These are phyloP conservation scores for Augiades crinisus DNA, from an alignment of 2,888 invertebrate species.

Conservation along the genomic window DNA sequence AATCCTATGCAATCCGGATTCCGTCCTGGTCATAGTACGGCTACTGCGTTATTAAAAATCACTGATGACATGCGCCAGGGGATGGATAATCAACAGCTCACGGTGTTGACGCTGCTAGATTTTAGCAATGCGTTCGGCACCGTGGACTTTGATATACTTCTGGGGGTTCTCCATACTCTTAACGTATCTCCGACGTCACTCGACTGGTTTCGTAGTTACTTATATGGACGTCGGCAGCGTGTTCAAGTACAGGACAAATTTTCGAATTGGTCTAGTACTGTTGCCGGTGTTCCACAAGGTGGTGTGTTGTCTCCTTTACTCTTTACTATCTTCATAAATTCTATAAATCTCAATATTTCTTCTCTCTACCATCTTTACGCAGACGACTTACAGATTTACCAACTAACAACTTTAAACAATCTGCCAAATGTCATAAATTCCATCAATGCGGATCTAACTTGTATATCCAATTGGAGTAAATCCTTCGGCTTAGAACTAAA, in stretches of 20 bases:
- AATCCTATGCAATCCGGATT: too few species aligned
- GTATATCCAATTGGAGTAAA: too few species aligned
- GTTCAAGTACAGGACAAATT: background rate
- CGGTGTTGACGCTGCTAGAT: too few species aligned
- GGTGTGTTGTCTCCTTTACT: slow-evolving; percentile 6
- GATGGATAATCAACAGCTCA: slow-evolving; percentile 2
- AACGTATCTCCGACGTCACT: slow-evolving; percentile 1
- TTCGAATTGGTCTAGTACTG: background rate
- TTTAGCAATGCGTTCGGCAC: slow-evolving; percentile 4
- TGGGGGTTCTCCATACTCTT: background rate
- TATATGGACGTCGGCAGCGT: background rate
- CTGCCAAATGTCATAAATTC: too few species aligned
- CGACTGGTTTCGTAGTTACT: slow-evolving; percentile 2
- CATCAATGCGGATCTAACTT: too few species aligned
- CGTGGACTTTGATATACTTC: slow-evolving; percentile 5
- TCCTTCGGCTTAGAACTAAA: too few species aligned
- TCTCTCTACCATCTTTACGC: too few species aligned
- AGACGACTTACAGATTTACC: too few species aligned
- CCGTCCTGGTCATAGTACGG: too few species aligned
- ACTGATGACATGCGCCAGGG: too few species aligned
- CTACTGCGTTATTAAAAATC: slow-evolving; percentile 9
- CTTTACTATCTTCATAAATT: background rate
- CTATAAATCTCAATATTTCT: too few species aligned
- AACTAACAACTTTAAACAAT: too few species aligned
- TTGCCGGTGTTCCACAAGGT: background rate